A percentile compares a stretch with the other conserved stretches of the same genome.
phyloP scores from a whole-genome alignment of 2,113 vertebrate genomes.

The Dicerorhinus sumatrensis region DNA sequence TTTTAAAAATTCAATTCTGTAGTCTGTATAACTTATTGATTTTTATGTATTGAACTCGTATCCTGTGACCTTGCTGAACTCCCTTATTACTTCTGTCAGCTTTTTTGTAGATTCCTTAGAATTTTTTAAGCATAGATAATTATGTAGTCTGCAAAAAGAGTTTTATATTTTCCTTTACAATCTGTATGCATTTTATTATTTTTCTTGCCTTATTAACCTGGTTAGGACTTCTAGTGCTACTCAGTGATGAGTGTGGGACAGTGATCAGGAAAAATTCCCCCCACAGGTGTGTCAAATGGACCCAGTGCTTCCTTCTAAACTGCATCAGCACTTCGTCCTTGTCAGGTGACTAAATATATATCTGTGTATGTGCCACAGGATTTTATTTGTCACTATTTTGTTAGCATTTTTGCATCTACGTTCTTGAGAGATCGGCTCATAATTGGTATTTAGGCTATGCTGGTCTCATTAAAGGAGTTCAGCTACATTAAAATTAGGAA shows the following conservation, averaged over 20 bases:
- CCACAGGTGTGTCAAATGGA: not conserved
- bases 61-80: not conserved
- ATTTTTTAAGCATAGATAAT: not conserved
- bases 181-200: not conserved
- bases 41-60: not conserved
- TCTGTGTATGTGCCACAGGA: not conserved
- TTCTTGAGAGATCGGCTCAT: not conserved
- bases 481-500: constrained; percentile 42
- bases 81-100: not conserved
- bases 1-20: not conserved
- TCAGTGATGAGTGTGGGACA: not conserved
- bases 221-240: not conserved
- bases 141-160: not conserved
- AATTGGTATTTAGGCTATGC: not conserved
- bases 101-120: not conserved
- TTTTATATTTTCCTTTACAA: not conserved
- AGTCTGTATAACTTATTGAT: not conserved
- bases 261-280: not conserved
- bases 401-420: not conserved
- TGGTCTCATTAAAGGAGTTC: not conserved
- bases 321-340: not conserved
- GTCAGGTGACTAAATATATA: not conserved
- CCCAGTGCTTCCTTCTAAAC: not conserved
- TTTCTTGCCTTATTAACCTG: not conserved
- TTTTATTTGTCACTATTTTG: not conserved